These are phyloP conservation scores for Luperina nickerlii DNA, from an alignment of 2,888 invertebrate species.

Conservation along the genomic window DNA sequence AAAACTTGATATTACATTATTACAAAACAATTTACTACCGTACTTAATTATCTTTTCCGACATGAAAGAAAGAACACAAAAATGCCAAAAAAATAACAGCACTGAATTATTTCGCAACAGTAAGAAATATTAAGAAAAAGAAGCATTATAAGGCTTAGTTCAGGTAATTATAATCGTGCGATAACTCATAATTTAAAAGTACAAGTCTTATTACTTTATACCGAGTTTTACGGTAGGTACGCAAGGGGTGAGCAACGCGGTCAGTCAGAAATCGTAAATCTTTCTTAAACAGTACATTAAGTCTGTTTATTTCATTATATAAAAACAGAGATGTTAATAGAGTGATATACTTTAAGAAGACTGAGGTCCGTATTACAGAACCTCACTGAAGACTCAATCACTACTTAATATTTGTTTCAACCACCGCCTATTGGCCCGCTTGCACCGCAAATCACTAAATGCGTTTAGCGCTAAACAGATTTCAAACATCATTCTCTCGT, in stretches of 20 bases:
- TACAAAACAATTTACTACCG: neutral
- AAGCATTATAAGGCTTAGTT: neutral
- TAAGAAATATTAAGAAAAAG: neutral
- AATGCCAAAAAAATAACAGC: neutral
- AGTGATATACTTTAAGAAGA: too few species aligned
- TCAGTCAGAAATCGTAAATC: constrained; percentile 15
- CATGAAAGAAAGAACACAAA: neutral
- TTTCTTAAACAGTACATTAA: constrained; percentile 1
- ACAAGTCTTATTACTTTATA: neutral
- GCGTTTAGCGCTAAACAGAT: too few species aligned
- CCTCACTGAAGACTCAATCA: neutral
- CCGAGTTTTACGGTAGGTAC: neutral
- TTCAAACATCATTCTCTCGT: too few species aligned
- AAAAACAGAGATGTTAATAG: too few species aligned
- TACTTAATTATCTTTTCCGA: neutral
- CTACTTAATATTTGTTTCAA: neutral
- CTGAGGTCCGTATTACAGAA: too few species aligned
- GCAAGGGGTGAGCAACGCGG: neutral
- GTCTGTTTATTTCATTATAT: neutral
- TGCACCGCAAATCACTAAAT: too few species aligned
- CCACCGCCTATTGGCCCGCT: too few species aligned
- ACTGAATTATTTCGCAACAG: neutral
- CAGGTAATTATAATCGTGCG: neutral
- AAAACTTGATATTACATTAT: neutral
- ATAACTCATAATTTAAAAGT: neutral